Conservation (phyloP, 2,113 vertebrate species). For the Casuarius casuarius region DNA sequence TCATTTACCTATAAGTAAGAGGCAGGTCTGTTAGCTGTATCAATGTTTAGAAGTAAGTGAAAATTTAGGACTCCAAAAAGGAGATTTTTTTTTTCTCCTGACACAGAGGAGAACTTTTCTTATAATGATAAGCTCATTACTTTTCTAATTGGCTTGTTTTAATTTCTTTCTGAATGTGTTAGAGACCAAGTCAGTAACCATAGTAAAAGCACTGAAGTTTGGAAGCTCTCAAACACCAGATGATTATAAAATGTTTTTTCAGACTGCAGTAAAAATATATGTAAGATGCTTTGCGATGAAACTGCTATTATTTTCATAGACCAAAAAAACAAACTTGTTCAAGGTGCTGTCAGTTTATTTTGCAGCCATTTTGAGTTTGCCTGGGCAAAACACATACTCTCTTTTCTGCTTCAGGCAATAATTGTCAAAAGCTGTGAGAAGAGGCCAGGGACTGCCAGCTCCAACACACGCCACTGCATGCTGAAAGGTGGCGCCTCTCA, state of each 20-base stretch:
- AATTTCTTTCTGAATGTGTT: background rate
- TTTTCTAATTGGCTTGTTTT: background rate
- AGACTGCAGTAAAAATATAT: background rate
- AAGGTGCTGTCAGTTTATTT: background rate
- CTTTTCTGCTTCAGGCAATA: background rate
- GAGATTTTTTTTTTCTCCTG: background rate
- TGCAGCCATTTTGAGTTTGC: background rate
- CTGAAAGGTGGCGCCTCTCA: background rate
- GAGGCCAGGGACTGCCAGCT: background rate
- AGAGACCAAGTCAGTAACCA: background rate
- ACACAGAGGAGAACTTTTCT: background rate
- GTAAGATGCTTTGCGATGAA: background rate
- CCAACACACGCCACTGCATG: background rate
- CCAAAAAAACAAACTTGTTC: background rate
- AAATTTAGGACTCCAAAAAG: constrained; percentile 9
- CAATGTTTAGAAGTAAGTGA: constrained; percentile 49
- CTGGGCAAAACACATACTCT: background rate
- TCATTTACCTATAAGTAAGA: constrained; percentile 14
- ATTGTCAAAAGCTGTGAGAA: background rate
- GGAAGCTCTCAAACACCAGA: background rate
- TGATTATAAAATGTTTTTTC: background rate
- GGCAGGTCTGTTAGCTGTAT: background rate
- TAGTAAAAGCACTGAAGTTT: background rate
- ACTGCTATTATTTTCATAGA: background rate
- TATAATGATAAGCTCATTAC: background rate